Evolutionary conservation across 2,888 invertebrate species (phyloP).

Genomic region (Tenthredo scrophulariae): DNA sequence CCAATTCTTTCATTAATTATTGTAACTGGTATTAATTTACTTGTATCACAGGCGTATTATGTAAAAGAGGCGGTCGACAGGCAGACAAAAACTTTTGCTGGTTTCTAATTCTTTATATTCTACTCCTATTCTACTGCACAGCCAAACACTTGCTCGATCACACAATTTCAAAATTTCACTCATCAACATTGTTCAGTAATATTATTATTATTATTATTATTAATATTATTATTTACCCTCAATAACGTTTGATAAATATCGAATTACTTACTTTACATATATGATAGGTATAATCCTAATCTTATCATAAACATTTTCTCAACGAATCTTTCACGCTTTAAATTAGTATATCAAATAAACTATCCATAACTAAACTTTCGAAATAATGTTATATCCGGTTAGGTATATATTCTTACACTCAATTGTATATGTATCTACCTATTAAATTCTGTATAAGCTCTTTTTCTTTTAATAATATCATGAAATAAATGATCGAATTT

Average conservation of each 20-base stretch:
- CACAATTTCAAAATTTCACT: conserved; percentile 64
- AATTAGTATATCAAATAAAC: conserved; percentile 24
- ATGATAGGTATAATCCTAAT: neutral
- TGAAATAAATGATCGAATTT: neutral
- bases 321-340: conserved; percentile 22
- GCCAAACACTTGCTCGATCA: conserved; percentile 77
- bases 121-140: conserved; percentile 75
- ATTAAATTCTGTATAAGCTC: neutral
- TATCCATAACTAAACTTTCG: neutral
- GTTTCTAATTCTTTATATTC: conserved; percentile 51
- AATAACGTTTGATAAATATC: conserved; percentile 32
- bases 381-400: conserved; percentile 26
- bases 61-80: conserved; percentile 55
- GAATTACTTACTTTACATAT: conserved; percentile 9
- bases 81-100: conserved; percentile 54
- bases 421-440: neutral
- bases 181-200: neutral
- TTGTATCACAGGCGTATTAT: conserved; percentile 51
- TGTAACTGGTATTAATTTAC: conserved; percentile 51
- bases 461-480: neutral
- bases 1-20: conserved; percentile 49
- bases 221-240: neutral
- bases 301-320: neutral
- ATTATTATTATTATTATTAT: neutral
- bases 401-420: conserved; percentile 18